Evolutionary conservation across 2,888 invertebrate species (phyloP), one percentile per base, ranked within the genome.

Genomic region (Agrochola circellaris): DNA sequence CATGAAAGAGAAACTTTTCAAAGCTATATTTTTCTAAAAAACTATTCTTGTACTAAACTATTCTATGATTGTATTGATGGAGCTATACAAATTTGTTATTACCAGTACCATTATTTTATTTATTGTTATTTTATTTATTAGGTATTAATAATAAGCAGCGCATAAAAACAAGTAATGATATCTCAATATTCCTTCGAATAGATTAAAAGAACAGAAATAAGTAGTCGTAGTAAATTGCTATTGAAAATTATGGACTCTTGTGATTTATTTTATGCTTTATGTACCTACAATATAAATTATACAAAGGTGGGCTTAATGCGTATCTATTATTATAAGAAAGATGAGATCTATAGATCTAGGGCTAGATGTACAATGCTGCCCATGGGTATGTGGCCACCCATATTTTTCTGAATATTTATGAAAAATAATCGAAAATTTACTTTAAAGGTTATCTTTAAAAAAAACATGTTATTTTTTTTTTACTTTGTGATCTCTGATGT

Each of bases 131-230:
- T 8, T 65, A 26, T 20, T 26, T 7, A 45, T 45, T 2, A 64
- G n/a, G 26, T 45, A 45, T 30, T 23, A 26, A 20, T 42, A 54
- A 62, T n/a, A 69, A 61, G 7, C 34, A 54, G 17, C 13, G 26
- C 17, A 62, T 69, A 38, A 56, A 48, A 48, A 70, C 23, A 6
- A 38, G 45, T 65, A 79, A 71, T 42, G 58, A 60, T 11, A 17
- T 64, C 13, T 58, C 15, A 56, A 77, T 62, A 56, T 56, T 56
- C 6, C 62, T 34, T 61, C 20, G 34, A 26, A 45, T 64, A 30
- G 23, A 66, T 65, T 45, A 45, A 60, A 73, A 68, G 13, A 54
- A 51, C 38, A 17, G n/a, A 38, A 38, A 15, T 62, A 48, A 42
- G 26, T 20, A 68, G 6, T 51, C n/a, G 26, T 13, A 45, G 77